Conservation (phyloP, 2,888 invertebrate species). For the Blera fallax region DNA sequence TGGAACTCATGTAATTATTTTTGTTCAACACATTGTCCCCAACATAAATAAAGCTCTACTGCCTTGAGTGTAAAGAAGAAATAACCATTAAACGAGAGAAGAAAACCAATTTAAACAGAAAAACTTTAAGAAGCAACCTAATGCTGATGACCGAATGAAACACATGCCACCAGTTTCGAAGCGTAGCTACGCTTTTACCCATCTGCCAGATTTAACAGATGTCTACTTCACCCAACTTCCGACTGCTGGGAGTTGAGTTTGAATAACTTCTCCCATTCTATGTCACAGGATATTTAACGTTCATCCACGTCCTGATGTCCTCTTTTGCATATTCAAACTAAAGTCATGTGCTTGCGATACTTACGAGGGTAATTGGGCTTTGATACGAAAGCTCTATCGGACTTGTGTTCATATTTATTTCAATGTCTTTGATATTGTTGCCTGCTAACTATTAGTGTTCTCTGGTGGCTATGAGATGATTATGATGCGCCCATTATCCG, state of each 20-base stretch:
- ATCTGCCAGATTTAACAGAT: constrained; percentile 1
- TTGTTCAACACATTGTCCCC: neutral
- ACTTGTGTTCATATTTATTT: neutral
- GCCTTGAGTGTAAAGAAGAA: neutral
- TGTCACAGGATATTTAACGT: neutral
- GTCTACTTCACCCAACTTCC: neutral
- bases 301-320: constrained; percentile 44
- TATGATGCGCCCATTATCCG: neutral
- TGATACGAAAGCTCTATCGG: constrained; percentile 19
- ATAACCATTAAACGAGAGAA: neutral
- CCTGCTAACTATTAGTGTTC: neutral
- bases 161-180: constrained; percentile 2
- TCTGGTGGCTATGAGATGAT: neutral
- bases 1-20: neutral
- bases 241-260: neutral
- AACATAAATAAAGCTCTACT: neutral
- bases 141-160: constrained; percentile 1
- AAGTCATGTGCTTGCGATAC: constrained; percentile 12
- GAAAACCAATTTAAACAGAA: neutral
- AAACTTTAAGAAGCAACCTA: neutral
- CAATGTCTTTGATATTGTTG: neutral
- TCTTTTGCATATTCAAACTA: constrained; percentile 17
- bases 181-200: neutral
- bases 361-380: neutral
- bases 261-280: neutral